Base-by-base conservation (phyloP, 2,797 vertebrate species). In the Lacerta agilis region DNA sequence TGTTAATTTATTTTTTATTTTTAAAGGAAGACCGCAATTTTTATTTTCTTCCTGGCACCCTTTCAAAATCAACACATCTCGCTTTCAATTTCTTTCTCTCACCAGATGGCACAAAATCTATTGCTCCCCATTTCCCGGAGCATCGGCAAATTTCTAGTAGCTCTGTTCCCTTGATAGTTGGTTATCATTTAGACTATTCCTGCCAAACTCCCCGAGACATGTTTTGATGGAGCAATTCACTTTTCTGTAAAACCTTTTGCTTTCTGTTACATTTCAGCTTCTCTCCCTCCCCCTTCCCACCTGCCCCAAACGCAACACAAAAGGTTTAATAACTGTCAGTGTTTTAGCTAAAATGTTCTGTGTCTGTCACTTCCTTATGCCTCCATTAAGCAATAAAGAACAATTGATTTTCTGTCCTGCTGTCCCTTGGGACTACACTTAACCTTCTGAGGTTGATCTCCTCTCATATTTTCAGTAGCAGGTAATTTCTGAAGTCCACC, bases 391-490 rank as follows among this genome's bases (percentile, higher is more conserved):
- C 5, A 25, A 18, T 33, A 20, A n/a, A 38, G 69, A 71, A 29
- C 41, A 85, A 41, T 64, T n/a, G 66, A 76, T 73, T 71, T 89
- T 75, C 86, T 64, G 36, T 1, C 81, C 83, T 49, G 79, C 38
- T 76, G 75, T 8, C 88, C 75, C 38, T 82, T 82, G 38, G 78
- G 64, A 67, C 86, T 76, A 49, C 58, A 0, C 0, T 58, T 29
- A 81, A 36, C 45, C 20, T 0, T 55, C 0, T 2, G 25, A 38
- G 3, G 15, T 49, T 64, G 58, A n/a, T 43, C 85, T 64, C 38
- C 25, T 55, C 17, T 78, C 43, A 75, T 38, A 8, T 0, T 38
- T 64, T 72, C 55, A 36, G 8, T 0, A 0, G 25, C 11, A 75
- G 11, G 0, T 2, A 58, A 43, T 58, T 71, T 77, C 29, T n/a